phyloP scores from a whole-genome alignment of 2,113 vertebrate genomes.

The Marmota flaviventris region DNA sequence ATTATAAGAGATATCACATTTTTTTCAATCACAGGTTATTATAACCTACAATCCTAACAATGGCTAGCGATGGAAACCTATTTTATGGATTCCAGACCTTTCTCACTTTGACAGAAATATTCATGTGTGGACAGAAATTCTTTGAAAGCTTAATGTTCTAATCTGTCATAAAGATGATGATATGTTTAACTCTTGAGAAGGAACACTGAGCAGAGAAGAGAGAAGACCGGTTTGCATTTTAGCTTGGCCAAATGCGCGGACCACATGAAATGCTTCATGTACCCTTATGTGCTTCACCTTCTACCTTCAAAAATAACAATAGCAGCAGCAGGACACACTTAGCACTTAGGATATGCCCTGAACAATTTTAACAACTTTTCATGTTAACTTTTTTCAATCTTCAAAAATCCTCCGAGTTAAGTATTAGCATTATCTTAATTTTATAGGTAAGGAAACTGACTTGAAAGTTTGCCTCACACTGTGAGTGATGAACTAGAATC shows the following conservation, averaged over 20 bases:
- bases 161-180: not conserved
- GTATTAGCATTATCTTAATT: not conserved
- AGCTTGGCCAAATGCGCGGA: not conserved
- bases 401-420: not conserved
- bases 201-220: not conserved
- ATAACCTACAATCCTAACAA: not conserved
- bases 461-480: not conserved
- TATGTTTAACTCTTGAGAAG: not conserved
- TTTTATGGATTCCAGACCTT: not conserved
- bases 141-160: conserved; percentile 16
- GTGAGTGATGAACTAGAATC: not conserved
- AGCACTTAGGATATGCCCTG: not conserved
- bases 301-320: not conserved
- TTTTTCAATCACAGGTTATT: not conserved
- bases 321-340: not conserved
- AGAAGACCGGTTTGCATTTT: not conserved
- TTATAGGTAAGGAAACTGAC: not conserved
- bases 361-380: not conserved
- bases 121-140: not conserved
- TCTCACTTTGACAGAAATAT: not conserved
- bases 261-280: not conserved
- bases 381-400: not conserved
- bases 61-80: not conserved
- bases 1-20: not conserved
- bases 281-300: not conserved